phyloP scores from a whole-genome alignment of 2,113 vertebrate genomes.

The Amazona guildingii region DNA sequence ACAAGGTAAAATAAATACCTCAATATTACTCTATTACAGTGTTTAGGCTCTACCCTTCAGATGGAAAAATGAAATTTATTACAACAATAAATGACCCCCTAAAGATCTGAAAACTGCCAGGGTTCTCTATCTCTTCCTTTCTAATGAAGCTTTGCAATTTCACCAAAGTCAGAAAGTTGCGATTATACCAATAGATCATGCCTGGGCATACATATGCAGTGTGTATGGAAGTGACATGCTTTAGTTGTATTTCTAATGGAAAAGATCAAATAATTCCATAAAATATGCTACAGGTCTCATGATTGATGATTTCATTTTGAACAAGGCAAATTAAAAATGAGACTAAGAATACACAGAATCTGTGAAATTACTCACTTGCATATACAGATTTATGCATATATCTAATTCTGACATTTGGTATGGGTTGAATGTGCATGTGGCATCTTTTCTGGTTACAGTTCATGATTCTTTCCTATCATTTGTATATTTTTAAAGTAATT shows the following conservation, averaged over 20 bases:
- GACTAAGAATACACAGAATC: background rate
- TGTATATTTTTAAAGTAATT: background rate
- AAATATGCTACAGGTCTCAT: background rate
- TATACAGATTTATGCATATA: background rate
- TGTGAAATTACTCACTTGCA: background rate
- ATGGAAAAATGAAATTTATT: conserved; percentile 29
- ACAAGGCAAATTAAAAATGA: conserved; percentile 16
- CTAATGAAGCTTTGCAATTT: conserved; percentile 29
- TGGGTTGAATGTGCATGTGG: background rate
- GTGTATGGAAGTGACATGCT: background rate
- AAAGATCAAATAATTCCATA: conserved; percentile 20
- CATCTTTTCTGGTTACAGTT: background rate
- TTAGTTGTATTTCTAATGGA: conserved; percentile 48
- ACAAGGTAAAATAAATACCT: conserved; percentile 28
- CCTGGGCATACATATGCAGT: background rate
- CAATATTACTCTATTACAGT: conserved; percentile 13
- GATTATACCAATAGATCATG: conserved; percentile 42
- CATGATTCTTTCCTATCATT: background rate
- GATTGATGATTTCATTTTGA: conserved; percentile 27
- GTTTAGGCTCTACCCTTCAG: conserved; percentile 26
- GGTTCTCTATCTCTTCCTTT: background rate
- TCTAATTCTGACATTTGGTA: background rate
- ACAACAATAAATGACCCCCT: background rate
- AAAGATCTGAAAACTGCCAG: background rate
- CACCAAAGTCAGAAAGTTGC: background rate